Percentiles rank a stretch among this genome's conserved stretches.
Evolutionary conservation across 2,888 invertebrate species (phyloP).

Genomic region (Nomada goodeniana): DNA sequence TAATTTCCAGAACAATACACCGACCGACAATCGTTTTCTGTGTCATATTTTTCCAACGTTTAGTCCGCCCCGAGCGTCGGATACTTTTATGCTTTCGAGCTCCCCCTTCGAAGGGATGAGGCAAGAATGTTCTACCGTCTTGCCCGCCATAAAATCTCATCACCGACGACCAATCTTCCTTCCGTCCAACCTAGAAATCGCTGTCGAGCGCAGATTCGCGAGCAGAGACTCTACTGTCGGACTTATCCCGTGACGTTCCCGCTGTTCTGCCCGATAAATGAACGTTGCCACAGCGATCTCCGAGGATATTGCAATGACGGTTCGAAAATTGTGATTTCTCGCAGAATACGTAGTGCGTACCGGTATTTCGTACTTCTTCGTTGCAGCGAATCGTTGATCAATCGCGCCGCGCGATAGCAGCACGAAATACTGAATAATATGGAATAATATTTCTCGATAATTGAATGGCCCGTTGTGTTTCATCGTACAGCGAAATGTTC

Average conservation of each 20-base stretch:
- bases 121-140: constrained; percentile 8
- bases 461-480: no score
- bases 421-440: no score
- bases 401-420: no score
- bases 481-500: no score
- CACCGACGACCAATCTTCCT: constrained; percentile 29
- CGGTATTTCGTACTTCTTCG: not conserved
- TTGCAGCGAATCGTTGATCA: no score
- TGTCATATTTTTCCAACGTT: constrained; percentile 3
- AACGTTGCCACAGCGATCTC: not conserved
- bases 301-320: not conserved
- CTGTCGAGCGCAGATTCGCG: constrained; percentile 7
- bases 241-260: not conserved
- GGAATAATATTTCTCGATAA: no score
- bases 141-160: constrained; percentile 25
- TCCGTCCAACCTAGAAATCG: constrained; percentile 8
- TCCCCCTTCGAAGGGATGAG: not conserved
- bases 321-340: not conserved
- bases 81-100: constrained; percentile 3
- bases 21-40: constrained; percentile 24
- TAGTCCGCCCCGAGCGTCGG: not conserved
- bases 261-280: not conserved
- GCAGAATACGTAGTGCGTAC: not conserved
- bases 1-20: constrained; percentile 1
- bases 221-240: not conserved